Percentiles rank a stretch among this genome's conserved stretches.
Evolutionary conservation across 2,113 vertebrate species (phyloP).

Genomic region (Nicator chloris): DNA sequence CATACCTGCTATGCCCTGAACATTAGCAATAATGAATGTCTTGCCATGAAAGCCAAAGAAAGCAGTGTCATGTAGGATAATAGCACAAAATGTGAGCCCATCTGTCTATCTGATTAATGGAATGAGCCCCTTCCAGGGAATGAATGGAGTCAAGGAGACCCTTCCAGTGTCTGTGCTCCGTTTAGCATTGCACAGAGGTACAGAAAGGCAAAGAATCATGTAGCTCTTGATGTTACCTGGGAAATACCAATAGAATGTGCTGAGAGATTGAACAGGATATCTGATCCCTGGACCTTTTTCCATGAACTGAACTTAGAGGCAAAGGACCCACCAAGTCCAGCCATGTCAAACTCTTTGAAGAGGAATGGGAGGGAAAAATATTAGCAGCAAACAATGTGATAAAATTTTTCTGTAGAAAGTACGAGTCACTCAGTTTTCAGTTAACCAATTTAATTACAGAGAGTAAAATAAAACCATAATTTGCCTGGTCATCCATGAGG

Average conservation of each 20-base stretch:
- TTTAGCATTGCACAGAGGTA: neutral
- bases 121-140: neutral
- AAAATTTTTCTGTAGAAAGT: neutral
- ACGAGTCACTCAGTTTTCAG: neutral
- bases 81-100: neutral
- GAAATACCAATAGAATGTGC: neutral
- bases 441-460: neutral
- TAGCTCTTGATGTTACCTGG: neutral
- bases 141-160: neutral
- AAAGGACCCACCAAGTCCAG: neutral
- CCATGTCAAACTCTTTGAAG: neutral
- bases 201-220: neutral
- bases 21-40: neutral
- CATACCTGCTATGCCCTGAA: neutral
- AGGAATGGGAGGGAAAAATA: neutral
- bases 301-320: neutral
- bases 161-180: neutral
- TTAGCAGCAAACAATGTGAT: neutral
- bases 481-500: neutral
- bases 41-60: neutral
- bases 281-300: neutral
- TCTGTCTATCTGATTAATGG: neutral
- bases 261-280: neutral
- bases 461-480: neutral
- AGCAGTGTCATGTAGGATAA: neutral